Conservation (phyloP, 2,888 invertebrate species). For the Ferdinandea cuprea region DNA sequence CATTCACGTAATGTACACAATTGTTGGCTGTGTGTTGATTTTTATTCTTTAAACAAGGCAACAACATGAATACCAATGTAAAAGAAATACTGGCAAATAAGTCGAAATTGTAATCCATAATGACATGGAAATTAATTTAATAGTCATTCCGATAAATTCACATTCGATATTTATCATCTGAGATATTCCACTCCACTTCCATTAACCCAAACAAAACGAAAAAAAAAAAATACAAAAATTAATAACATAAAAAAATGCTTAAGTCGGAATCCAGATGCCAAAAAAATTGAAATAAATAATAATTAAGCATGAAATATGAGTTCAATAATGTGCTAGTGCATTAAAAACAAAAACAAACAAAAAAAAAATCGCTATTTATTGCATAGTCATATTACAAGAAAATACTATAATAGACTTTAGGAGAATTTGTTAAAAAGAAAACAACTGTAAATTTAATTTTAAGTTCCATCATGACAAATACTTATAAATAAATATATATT, state of each 20-base stretch:
- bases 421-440: constrained; percentile 29
- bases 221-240: constrained; percentile 3
- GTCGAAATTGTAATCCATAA: constrained; percentile 53
- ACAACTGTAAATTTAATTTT: constrained; percentile 61
- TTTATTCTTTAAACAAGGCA: constrained; percentile 52
- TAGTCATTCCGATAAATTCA: constrained; percentile 40
- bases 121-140: constrained; percentile 50
- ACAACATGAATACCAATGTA: constrained; percentile 45
- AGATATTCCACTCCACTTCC: constrained; percentile 64
- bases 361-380: constrained; percentile 27
- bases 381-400: constrained; percentile 8
- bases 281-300: constrained; percentile 55
- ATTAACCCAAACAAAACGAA: constrained; percentile 33
- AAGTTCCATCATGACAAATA: constrained; percentile 63
- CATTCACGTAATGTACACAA: constrained; percentile 55
- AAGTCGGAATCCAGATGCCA: constrained; percentile 69
- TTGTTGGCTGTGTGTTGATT: constrained; percentile 69
- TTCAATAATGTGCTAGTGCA: constrained; percentile 50
- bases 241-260: constrained; percentile 10
- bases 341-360: constrained; percentile 40
- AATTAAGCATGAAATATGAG: constrained; percentile 52
- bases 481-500: constrained; percentile 30
- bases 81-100: constrained; percentile 38
- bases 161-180: constrained; percentile 63
- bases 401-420: constrained; percentile 13